Conservation (phyloP, 2,113 vertebrate genomes). For the Prolemur simus region DNA sequence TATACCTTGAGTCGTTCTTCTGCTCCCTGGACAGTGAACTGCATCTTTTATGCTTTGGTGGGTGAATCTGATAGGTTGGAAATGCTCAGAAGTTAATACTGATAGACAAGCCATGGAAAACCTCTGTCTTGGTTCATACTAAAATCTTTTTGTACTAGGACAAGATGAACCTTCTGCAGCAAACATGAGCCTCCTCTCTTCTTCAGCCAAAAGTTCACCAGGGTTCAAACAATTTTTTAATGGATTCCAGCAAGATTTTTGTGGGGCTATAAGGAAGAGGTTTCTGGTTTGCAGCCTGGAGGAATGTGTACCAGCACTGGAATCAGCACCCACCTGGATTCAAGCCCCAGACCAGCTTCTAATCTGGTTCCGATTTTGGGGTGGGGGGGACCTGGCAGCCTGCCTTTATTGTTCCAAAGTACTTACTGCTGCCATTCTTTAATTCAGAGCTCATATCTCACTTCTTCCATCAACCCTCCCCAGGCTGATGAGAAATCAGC, state of each 20-base stretch:
- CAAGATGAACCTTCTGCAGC: conserved; percentile 62
- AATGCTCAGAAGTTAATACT: conserved; percentile 45
- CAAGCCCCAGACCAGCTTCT: conserved; percentile 36
- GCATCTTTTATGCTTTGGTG: background rate
- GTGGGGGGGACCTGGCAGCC: conserved; percentile 39
- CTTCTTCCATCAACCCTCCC: conserved; percentile 58
- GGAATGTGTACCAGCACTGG: conserved; percentile 33
- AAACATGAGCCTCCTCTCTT: conserved; percentile 62
- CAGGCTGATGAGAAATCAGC: conserved; percentile 43
- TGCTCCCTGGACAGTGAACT: background rate
- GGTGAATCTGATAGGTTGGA: background rate
- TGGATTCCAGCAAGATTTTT: conserved; percentile 69
- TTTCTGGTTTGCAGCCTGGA: conserved; percentile 57
- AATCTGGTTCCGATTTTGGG: conserved; percentile 65
- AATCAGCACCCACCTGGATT: conserved; percentile 55
- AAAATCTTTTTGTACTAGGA: conserved; percentile 60
- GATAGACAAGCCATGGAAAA: conserved; percentile 48
- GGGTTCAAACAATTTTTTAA: conserved; percentile 66
- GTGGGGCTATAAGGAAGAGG: conserved; percentile 23
- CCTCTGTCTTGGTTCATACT: conserved; percentile 55
- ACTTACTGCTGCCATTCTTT: conserved; percentile 49
- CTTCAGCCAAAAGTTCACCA: conserved; percentile 69
- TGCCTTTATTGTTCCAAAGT: conserved; percentile 62
- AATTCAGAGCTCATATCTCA: conserved; percentile 66
- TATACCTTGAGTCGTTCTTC: background rate